These are phyloP conservation scores for Machimus rusticus DNA, from an alignment of 2,888 invertebrate species.

Conservation along the genomic window DNA sequence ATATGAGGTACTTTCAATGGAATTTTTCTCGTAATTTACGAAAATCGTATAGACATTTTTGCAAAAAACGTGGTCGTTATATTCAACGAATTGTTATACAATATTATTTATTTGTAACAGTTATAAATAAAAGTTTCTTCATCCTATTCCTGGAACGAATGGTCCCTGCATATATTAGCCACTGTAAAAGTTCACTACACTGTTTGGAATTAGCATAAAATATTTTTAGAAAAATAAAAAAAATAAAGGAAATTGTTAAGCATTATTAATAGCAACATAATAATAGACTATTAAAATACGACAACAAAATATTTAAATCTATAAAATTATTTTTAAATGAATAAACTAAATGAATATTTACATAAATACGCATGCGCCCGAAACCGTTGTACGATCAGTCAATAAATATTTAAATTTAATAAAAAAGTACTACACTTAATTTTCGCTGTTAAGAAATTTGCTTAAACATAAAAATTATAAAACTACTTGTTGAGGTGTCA, in stretches of 20 bases:
- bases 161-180: neutral
- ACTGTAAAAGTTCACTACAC: conserved; percentile 17
- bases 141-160: neutral
- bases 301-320: conserved; percentile 31
- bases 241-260: neutral
- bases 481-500: neutral
- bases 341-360: neutral
- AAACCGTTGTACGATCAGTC: conserved; percentile 59
- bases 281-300: conserved; percentile 25
- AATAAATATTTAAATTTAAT: conserved; percentile 37
- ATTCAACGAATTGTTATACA: too few species aligned
- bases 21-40: too few species aligned
- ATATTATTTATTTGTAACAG: neutral
- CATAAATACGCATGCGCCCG: conserved; percentile 55
- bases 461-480: neutral
- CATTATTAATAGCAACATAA: conserved; percentile 13
- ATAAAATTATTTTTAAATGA: neutral
- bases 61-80: too few species aligned
- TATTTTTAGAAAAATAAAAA: neutral
- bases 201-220: conserved; percentile 7
- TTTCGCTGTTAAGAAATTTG: neutral
- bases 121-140: neutral
- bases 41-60: too few species aligned
- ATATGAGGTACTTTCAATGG: too few species aligned
- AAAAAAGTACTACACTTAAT: conserved; percentile 3